A percentile compares a stretch with the other conserved stretches of the same genome.
phyloP scores from a whole-genome alignment of 2,888 invertebrate genomes.

The Petrophora chlorosata region DNA sequence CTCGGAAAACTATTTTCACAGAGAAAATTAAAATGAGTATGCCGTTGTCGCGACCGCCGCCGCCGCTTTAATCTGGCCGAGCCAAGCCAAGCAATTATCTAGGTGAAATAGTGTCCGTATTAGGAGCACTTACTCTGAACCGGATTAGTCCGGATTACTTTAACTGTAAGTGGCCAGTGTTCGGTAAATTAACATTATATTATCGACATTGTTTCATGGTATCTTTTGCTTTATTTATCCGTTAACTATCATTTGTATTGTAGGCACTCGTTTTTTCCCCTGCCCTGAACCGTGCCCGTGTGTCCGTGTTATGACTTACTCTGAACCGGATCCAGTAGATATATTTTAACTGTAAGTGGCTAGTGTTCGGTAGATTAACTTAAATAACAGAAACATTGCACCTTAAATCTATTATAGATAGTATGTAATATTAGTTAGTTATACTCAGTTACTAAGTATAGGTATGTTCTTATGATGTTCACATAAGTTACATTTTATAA shows the following conservation, averaged over 20 bases:
- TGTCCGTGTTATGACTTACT: too few species aligned
- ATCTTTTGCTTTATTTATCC: background rate
- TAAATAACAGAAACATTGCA: too few species aligned
- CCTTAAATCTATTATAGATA: too few species aligned
- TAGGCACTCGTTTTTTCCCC: background rate
- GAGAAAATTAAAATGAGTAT: conserved; percentile 51
- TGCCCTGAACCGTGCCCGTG: too few species aligned
- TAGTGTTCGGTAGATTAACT: too few species aligned
- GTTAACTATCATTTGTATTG: too few species aligned
- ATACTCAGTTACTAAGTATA: too few species aligned
- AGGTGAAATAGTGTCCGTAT: conserved; percentile 76
- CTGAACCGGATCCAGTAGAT: too few species aligned
- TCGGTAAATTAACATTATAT: conserved; percentile 53
- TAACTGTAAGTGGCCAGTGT: conserved; percentile 67
- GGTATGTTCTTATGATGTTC: too few species aligned
- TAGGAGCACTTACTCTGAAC: conserved; percentile 75
- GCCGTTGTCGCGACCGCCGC: conserved; percentile 47
- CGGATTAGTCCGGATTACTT: conserved; percentile 71
- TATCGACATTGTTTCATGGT: conserved; percentile 18
- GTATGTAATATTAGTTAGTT: too few species aligned
- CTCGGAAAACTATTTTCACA: conserved; percentile 9
- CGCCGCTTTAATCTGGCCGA: conserved; percentile 52
- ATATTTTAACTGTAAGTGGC: too few species aligned
- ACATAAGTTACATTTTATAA: too few species aligned
- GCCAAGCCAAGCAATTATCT: conserved; percentile 77